Percentiles rank a stretch among this genome's conserved stretches.
These are phyloP conservation scores for Andinoacara biseriatus DNA, from an alignment of 2,113 vertebrate species.

Conservation along the genomic window DNA sequence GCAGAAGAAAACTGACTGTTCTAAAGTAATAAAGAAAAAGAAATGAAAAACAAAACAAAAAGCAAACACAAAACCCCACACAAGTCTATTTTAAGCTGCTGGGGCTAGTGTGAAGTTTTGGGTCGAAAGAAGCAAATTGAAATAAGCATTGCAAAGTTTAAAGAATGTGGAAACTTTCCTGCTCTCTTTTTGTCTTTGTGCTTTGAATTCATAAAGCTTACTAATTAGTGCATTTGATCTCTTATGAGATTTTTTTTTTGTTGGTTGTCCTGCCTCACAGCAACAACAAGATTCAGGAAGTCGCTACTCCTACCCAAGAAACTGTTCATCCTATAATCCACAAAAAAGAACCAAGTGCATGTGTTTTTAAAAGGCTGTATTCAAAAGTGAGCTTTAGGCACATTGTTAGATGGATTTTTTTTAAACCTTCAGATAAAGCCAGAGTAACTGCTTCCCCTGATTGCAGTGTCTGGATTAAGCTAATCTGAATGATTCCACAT, in stretches of 20 bases:
- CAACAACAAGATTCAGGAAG: not conserved
- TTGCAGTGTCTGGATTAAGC: not conserved
- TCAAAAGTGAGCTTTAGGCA: not conserved
- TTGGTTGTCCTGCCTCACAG: not conserved
- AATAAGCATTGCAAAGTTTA: conserved; percentile 4
- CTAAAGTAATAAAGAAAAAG: conserved; percentile 11
- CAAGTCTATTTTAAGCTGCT: conserved; percentile 12
- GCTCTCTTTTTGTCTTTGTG: not conserved
- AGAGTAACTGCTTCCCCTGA: not conserved
- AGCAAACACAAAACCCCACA: not conserved
- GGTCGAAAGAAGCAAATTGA: conserved; percentile 1
- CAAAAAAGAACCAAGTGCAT: not conserved
- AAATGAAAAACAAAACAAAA: not conserved
- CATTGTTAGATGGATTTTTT: not conserved
- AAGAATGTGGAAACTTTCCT: conserved; percentile 4
- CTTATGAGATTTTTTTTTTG: not conserved
- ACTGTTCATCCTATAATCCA: not conserved
- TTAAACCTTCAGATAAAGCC: not conserved
- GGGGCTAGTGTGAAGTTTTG: not conserved
- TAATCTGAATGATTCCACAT: not conserved
- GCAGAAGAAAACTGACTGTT: not conserved
- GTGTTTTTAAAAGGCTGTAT: not conserved
- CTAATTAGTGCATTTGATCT: conserved; percentile 4
- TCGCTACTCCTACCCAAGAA: not conserved
- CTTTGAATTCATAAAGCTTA: conserved; percentile 2